These are phyloP conservation scores for Hoplias malabaricus DNA, from an alignment of 2,113 vertebrate species.

Conservation along the genomic window DNA sequence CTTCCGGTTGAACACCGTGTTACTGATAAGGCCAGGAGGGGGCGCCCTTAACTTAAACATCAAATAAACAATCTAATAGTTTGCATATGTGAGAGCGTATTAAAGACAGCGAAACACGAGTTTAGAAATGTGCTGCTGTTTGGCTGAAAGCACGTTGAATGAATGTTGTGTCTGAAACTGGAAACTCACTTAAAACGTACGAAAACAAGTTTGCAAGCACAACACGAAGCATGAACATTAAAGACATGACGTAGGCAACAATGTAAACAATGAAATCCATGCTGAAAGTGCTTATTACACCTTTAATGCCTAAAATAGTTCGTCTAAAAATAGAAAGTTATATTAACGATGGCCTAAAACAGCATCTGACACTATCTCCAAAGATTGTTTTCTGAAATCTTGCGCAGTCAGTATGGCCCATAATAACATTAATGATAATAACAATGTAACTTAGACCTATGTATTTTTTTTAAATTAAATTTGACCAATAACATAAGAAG, in stretches of 20 bases:
- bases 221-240: neutral
- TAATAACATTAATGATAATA: no score
- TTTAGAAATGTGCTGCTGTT: neutral
- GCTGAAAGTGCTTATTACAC: neutral
- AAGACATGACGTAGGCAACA: neutral
- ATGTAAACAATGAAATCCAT: neutral
- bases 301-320: neutral
- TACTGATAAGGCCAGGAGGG: neutral
- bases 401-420: neutral
- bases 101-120: neutral
- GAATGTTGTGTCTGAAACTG: neutral
- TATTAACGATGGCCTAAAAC: neutral
- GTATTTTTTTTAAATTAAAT: no score
- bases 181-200: neutral
- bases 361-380: neutral
- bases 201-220: constrained; percentile 3
- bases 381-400: neutral
- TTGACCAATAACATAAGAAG: no score
- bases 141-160: neutral
- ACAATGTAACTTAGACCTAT: neutral
- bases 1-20: neutral
- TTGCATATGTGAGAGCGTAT: neutral
- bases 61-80: neutral
- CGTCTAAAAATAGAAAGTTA: neutral
- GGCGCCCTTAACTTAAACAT: neutral